Percentiles rank a stretch among this genome's conserved stretches.
phyloP scores from a whole-genome alignment of 2,797 vertebrate species.

The Hapalemur alaotrensis region DNA sequence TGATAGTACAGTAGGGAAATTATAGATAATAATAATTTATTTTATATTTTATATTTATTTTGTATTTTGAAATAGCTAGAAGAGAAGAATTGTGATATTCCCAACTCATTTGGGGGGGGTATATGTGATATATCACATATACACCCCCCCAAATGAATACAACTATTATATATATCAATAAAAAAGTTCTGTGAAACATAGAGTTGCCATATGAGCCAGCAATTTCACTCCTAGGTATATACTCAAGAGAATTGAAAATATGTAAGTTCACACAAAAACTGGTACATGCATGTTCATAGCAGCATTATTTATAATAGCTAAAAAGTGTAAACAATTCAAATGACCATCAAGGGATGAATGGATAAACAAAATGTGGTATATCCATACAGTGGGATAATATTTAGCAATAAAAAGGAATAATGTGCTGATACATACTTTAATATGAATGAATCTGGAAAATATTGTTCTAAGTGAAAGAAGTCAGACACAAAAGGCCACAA shows the following conservation, averaged over 20 bases:
- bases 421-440: background rate
- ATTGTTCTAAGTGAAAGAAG: background rate
- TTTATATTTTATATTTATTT: no score
- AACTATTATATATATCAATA: background rate
- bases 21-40: background rate
- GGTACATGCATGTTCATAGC: background rate
- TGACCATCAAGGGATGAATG: background rate
- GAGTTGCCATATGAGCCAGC: background rate
- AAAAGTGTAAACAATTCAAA: background rate
- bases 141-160: background rate
- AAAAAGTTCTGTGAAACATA: background rate
- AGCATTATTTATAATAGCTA: background rate
- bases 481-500: background rate
- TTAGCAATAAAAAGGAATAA: constrained; percentile 32
- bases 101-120: background rate
- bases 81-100: background rate
- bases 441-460: background rate
- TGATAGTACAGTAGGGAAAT: background rate
- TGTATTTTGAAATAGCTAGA: background rate
- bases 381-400: background rate
- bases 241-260: background rate
- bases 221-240: background rate
- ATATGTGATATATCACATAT: background rate
- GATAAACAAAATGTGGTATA: constrained; percentile 25
- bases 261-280: background rate